phyloP scores from a whole-genome alignment of 2,888 invertebrate species.

The Chloromyia formosa region DNA sequence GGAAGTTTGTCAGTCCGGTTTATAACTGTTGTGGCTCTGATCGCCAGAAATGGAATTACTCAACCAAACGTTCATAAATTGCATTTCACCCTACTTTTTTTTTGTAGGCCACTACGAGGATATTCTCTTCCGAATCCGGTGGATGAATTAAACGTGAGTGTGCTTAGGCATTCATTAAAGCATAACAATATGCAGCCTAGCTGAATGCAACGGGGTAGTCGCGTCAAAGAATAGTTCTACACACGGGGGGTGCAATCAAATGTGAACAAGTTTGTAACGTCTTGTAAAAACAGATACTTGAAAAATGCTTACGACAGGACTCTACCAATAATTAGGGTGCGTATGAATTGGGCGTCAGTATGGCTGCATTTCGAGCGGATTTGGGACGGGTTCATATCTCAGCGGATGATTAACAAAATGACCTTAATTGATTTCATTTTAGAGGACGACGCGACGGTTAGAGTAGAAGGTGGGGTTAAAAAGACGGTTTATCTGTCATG shows the following conservation, averaged over 20 bases:
- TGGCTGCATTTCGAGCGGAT: background rate
- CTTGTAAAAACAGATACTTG: background rate
- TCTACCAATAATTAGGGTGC: background rate
- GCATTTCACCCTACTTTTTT: slow-evolving; percentile 18
- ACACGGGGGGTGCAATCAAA: background rate
- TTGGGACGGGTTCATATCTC: background rate
- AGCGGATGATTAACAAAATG: background rate
- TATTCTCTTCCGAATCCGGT: too few relatives aligned
- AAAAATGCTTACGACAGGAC: background rate
- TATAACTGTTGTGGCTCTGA: background rate
- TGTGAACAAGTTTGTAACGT: slow-evolving; percentile 21
- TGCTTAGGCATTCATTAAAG: slow-evolving; percentile 23
- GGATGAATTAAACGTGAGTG: background rate
- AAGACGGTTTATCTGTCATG: too few relatives aligned
- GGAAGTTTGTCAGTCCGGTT: too few relatives aligned
- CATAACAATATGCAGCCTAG: slow-evolving; percentile 18
- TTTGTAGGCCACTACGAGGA: too few relatives aligned
- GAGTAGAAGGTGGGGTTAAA: too few relatives aligned
- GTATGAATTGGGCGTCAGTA: background rate
- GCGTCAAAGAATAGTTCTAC: background rate
- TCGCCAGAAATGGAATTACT: slow-evolving; percentile 16
- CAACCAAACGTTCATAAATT: slow-evolving; percentile 25
- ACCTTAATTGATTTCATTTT: slow-evolving; percentile 3
- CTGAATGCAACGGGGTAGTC: background rate
- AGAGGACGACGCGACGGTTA: too few relatives aligned